Base-by-base conservation (phyloP, 2,888 invertebrate species). In the Halocaridina rubra region DNA sequence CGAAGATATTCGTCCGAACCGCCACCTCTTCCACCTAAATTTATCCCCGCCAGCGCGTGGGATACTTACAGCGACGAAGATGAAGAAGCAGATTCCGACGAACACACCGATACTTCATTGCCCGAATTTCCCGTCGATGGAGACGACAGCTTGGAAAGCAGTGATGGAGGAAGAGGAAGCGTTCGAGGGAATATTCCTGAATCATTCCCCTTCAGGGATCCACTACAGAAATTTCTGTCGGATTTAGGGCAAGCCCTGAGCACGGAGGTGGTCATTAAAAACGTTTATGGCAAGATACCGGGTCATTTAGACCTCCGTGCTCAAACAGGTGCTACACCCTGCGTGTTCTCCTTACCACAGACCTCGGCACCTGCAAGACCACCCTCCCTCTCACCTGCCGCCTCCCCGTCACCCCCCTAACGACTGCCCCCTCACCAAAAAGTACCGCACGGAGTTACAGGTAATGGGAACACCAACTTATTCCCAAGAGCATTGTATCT, bases 391-490 rank as follows among this genome's bases (percentile, higher is more conserved):
- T 78, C 82, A 0, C 81, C 69, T 3, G 71, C 46, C 22, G 72
- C 72, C 24, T 72, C 59, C 19, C 72, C 57, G 13, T 24, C 22
- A n/a, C 61, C n/a, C n/a, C 16, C n/a, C 74, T 39, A 32, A 53
- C 30, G 71, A 82, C 77, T 69, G 32, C 39, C 71, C 77, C 19
- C 77, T 75, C 78, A 61, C 59, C 78, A 82, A 82, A 72, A 82
- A 82, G 77, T 82, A 82, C 46, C 82, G 82, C 78, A 82, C 82
- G 24, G 82, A 82, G 39, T 77, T 82, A 7, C 82, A 82, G 82
- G 82, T 82, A 72, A 76, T 22, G 16, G 2, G 3, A 13, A 24
- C 24, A 24, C n/a, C 19, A 27, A 13, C 1, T 16, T 1, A 29
- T n/a, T 8, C 24, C 19, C 19, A 22, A 22, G n/a, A 22, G 64